Percentiles rank a stretch among this genome's conserved stretches.
Conservation (phyloP, 2,888 invertebrate species). For the Drosophila imparisetae region DNA sequence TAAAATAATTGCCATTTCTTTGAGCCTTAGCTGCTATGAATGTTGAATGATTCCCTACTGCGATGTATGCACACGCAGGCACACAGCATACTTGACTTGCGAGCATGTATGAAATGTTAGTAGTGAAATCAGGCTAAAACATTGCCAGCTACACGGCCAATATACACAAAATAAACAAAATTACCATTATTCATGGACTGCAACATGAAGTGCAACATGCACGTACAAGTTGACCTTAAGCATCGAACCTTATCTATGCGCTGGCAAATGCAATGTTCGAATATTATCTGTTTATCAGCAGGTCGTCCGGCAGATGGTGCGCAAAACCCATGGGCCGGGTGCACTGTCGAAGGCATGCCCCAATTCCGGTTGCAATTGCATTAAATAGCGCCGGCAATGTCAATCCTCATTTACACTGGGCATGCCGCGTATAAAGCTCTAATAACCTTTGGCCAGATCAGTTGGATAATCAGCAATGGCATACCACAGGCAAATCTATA, state of each 20-base stretch:
- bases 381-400: slow-evolving; percentile 5
- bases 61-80: neutral
- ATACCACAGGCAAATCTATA: too few species aligned
- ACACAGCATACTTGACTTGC: neutral
- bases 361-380: neutral
- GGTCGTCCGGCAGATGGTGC: neutral
- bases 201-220: neutral
- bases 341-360: neutral
- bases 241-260: neutral
- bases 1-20: neutral
- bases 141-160: neutral
- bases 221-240: neutral
- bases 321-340: neutral
- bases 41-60: neutral
- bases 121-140: neutral
- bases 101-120: neutral
- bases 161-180: neutral
- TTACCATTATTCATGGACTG: neutral
- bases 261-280: neutral
- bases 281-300: neutral
- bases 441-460: neutral
- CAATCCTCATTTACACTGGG: too few species aligned
- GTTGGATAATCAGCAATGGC: neutral
- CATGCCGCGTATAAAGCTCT: neutral
- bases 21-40: neutral